Evolutionary conservation across 2,888 invertebrate genomes (phyloP).

Genomic region (Pristionchus arcanus): DNA sequence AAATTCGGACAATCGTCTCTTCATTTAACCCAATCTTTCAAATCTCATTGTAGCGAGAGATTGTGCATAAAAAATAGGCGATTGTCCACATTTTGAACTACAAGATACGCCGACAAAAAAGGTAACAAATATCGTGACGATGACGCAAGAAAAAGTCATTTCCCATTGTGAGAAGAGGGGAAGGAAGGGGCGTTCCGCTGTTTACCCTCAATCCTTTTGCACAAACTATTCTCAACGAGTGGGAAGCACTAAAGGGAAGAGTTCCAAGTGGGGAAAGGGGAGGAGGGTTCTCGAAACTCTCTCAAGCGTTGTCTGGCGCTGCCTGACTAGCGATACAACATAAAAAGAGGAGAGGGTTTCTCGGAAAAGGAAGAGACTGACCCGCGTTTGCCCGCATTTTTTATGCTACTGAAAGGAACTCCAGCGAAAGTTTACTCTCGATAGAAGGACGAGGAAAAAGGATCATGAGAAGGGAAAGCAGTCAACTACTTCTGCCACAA

Average conservation of each 20-base stretch:
- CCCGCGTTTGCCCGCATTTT: too few species aligned
- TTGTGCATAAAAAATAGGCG: background rate
- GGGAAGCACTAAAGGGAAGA: background rate
- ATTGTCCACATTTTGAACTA: too few species aligned
- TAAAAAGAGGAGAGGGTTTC: too few species aligned
- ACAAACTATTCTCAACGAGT: background rate
- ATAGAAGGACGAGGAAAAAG: too few species aligned
- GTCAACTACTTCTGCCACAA: too few species aligned
- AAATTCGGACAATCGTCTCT: background rate
- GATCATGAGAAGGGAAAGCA: too few species aligned
- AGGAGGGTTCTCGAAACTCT: background rate
- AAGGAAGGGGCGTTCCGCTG: constrained; percentile 10
- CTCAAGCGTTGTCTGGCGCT: background rate
- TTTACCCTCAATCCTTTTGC: background rate
- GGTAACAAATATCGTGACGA: too few species aligned
- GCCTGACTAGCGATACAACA: too few species aligned
- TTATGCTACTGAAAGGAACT: too few species aligned
- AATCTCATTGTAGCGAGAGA: background rate
- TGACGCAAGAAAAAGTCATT: background rate
- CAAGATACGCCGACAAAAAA: too few species aligned
- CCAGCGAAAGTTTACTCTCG: too few species aligned
- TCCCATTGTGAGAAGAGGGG: background rate
- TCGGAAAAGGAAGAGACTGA: too few species aligned
- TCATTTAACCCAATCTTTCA: background rate
- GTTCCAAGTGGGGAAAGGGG: background rate